These are phyloP conservation scores for Eristalis pertinax DNA, from an alignment of 2,888 invertebrate species.

Conservation along the genomic window DNA sequence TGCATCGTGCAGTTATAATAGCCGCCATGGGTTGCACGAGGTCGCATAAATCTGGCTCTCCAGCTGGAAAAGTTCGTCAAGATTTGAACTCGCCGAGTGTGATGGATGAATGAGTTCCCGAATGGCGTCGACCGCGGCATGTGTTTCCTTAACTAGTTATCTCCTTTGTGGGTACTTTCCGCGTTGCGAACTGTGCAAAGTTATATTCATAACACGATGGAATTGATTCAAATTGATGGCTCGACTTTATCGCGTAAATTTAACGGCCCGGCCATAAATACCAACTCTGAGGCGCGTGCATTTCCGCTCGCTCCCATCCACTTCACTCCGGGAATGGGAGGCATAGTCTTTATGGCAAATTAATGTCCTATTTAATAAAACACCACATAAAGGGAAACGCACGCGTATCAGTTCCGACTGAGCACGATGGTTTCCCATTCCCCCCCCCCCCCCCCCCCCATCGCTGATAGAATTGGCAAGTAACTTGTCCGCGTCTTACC, in stretches of 20 bases:
- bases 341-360: slow-evolving; percentile 39
- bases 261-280: slow-evolving; percentile 20
- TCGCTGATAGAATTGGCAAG: slow-evolving; percentile 23
- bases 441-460: background rate
- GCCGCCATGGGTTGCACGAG: background rate
- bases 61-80: background rate
- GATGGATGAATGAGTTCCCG: background rate
- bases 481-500: background rate
- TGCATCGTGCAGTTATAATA: background rate
- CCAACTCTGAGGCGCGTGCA: slow-evolving; percentile 6
- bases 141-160: background rate
- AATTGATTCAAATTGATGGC: slow-evolving; percentile 61
- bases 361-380: slow-evolving; percentile 58
- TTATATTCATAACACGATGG: slow-evolving; percentile 45
- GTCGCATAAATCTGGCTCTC: background rate
- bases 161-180: background rate
- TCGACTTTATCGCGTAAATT: slow-evolving; percentile 39
- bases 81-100: background rate
- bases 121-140: background rate
- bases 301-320: background rate
- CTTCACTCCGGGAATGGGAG: background rate
- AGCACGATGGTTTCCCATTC: background rate
- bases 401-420: slow-evolving; percentile 12
- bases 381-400: slow-evolving; percentile 41
- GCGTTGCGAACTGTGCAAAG: background rate